Conservation (phyloP, 2,888 invertebrate species). For the Dicycla oo region DNA sequence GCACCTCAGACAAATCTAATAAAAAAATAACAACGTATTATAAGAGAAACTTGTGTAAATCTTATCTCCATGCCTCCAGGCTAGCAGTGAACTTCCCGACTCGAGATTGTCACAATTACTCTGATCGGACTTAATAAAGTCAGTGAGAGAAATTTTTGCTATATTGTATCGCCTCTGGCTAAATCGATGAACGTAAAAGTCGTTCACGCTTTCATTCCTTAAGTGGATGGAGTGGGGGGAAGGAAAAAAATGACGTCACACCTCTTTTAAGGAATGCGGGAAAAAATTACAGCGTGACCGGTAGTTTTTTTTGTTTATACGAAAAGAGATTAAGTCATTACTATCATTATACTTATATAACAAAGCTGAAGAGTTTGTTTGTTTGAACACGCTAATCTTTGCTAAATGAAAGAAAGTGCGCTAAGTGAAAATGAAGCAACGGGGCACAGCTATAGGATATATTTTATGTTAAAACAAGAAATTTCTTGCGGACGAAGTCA, state of each 20-base stretch:
- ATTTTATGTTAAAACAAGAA: no score
- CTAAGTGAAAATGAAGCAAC: no score
- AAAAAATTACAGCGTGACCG: neutral
- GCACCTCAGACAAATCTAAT: neutral
- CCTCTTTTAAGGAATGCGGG: neutral
- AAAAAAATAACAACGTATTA: slow-evolving; percentile 1
- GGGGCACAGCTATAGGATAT: no score
- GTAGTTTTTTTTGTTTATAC: neutral
- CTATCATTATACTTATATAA: no score
- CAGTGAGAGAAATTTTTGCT: slow-evolving; percentile 56
- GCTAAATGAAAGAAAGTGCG: no score
- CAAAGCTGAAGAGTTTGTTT: no score
- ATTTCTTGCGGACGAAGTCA: no score
- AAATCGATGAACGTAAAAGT: slow-evolving; percentile 49
- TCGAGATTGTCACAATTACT: slow-evolving; percentile 51
- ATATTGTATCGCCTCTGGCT: slow-evolving; percentile 48
- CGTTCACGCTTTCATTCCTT: slow-evolving; percentile 48
- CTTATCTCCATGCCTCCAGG: slow-evolving; percentile 50
- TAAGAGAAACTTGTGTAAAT: slow-evolving; percentile 40
- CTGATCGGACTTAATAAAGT: slow-evolving; percentile 50
- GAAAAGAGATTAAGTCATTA: neutral
- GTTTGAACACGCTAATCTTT: no score
- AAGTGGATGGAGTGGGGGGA: slow-evolving; percentile 15
- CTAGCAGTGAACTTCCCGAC: slow-evolving; percentile 51
- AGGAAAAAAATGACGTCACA: slow-evolving; percentile 31